Percentiles rank a stretch among this genome's conserved stretches.
phyloP scores from a whole-genome alignment of 2,888 invertebrate genomes.

The Harmothoe impar region DNA sequence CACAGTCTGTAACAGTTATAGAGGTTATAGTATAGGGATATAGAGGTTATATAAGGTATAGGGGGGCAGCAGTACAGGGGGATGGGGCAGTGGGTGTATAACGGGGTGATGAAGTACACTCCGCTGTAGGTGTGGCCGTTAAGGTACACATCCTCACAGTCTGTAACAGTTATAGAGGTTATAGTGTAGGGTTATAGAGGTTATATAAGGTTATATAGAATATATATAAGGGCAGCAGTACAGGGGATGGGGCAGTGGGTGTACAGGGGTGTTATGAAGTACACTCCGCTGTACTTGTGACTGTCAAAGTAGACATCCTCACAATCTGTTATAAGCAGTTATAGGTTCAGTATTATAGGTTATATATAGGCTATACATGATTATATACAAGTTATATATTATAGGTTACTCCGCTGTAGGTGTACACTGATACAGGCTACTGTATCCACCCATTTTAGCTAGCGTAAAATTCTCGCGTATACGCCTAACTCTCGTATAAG shows the following conservation, averaged over 20 bases:
- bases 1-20: slow-evolving; percentile 76
- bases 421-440: too few species aligned
- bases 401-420: slow-evolving; percentile 76
- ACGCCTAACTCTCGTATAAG: too few species aligned
- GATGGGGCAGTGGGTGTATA: slow-evolving; percentile 79
- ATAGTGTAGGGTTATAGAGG: slow-evolving; percentile 78
- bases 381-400: too few species aligned
- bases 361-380: background rate
- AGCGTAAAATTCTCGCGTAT: too few species aligned
- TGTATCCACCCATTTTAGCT: too few species aligned
- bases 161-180: slow-evolving; percentile 75
- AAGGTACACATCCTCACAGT: slow-evolving; percentile 77
- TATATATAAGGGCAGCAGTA: slow-evolving; percentile 78
- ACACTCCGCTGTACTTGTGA: slow-evolving; percentile 78
- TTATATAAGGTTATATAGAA: slow-evolving; percentile 77
- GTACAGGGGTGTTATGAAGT: slow-evolving; percentile 79
- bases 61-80: slow-evolving; percentile 87
- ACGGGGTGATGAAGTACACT: slow-evolving; percentile 80
- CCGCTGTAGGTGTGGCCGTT: slow-evolving; percentile 77
- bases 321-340: slow-evolving; percentile 76
- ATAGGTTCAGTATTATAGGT: slow-evolving; percentile 43
- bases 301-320: slow-evolving; percentile 76
- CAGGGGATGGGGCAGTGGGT: slow-evolving; percentile 75
- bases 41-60: slow-evolving; percentile 70
- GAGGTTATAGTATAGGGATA: too few species aligned